These are phyloP conservation scores for Scaptomyza tumidula DNA, from an alignment of 2,888 invertebrate genomes.

Conservation along the genomic window DNA sequence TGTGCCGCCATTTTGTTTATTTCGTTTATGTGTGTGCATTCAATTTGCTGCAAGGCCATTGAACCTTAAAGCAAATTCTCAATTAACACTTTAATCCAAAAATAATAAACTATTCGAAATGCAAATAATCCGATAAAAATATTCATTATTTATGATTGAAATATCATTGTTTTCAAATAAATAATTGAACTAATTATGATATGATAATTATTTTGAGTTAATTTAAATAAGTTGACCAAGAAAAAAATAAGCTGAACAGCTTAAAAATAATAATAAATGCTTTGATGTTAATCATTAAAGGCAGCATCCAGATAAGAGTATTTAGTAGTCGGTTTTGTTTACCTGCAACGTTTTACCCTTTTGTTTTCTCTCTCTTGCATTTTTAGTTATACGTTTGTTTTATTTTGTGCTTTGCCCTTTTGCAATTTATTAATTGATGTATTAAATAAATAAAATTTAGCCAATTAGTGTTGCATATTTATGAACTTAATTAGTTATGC, in stretches of 20 bases:
- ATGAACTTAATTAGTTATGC: conserved; percentile 2
- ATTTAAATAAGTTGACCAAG: too few species aligned
- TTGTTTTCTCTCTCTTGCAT: background rate
- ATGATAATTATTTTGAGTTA: too few species aligned
- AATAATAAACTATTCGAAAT: background rate
- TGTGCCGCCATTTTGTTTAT: conserved; percentile 44
- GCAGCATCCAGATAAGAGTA: background rate
- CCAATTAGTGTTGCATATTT: conserved; percentile 2
- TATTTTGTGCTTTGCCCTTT: background rate
- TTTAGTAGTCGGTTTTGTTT: background rate
- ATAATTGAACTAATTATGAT: background rate
- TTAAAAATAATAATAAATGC: too few species aligned
- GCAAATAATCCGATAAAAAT: conserved; percentile 1
- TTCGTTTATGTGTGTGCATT: background rate
- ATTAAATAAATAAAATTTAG: conserved; percentile 1
- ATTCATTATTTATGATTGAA: conserved; percentile 13
- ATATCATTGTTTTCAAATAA: background rate
- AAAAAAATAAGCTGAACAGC: too few species aligned
- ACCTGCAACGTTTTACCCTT: background rate
- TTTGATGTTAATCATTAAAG: too few species aligned
- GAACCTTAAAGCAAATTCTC: conserved; percentile 38
- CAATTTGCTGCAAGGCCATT: conserved; percentile 29
- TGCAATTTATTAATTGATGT: background rate
- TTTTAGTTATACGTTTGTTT: background rate
- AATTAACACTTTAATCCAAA: background rate